phyloP scores from a whole-genome alignment of 2,113 vertebrate genomes.

The Dicentrarchus labrax region DNA sequence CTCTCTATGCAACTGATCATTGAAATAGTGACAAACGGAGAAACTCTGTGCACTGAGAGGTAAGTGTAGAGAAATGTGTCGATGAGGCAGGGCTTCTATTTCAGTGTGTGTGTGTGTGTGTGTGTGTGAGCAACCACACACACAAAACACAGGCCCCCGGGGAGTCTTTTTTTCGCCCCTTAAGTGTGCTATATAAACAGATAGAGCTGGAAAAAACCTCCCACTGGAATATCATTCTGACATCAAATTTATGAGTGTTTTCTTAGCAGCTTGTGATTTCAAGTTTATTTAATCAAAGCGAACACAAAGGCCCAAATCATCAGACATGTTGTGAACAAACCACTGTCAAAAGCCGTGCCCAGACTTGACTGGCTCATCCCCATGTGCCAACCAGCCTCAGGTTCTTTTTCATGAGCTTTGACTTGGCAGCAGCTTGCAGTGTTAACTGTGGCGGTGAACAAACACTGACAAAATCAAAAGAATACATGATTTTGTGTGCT shows the following conservation, averaged over 20 bases:
- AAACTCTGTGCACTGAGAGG: conserved; percentile 4
- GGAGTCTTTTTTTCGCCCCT: conserved; percentile 12
- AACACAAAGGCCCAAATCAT: conserved; percentile 59
- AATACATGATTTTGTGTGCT: conserved; percentile 8
- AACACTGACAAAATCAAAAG: conserved; percentile 29
- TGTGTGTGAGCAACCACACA: not conserved
- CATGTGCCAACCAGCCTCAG: conserved; percentile 44
- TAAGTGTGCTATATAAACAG: conserved; percentile 71
- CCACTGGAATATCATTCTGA: conserved; percentile 57
- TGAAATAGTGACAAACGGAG: not conserved
- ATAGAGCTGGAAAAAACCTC: conserved; percentile 67
- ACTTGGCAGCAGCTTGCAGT: conserved; percentile 36
- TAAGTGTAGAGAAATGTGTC: conserved; percentile 19
- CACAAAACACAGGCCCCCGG: conserved; percentile 29
- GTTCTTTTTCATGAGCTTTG: conserved; percentile 57
- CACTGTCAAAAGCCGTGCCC: conserved; percentile 48
- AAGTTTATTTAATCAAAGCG: conserved; percentile 72
- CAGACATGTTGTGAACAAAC: conserved; percentile 66
- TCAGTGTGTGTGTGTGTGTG: conserved; percentile 9
- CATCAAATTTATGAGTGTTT: conserved; percentile 65
- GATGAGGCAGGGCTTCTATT: conserved; percentile 24
- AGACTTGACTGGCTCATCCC: conserved; percentile 64
- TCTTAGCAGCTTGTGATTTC: conserved; percentile 65
- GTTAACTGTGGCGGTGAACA: conserved; percentile 26
- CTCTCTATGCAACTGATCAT: not conserved